phyloP scores from a whole-genome alignment of 2,888 invertebrate species.

The Brenthis ino region DNA sequence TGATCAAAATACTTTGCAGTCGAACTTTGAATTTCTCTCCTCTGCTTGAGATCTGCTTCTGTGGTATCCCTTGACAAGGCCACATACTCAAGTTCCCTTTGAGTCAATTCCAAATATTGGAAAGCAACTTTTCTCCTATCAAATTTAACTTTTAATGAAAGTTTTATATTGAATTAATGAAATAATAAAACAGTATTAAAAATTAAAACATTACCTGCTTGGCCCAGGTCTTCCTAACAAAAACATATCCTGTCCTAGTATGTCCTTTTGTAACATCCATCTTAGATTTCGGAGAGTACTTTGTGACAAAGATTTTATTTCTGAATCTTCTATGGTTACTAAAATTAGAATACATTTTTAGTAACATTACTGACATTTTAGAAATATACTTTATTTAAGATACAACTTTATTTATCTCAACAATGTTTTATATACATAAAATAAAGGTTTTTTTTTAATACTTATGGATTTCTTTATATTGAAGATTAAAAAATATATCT shows the following conservation, averaged over 20 bases:
- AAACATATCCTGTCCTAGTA: constrained; percentile 96
- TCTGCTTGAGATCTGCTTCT: constrained; percentile 97
- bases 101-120: constrained; percentile 93
- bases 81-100: constrained; percentile 95
- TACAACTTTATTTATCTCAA: neutral
- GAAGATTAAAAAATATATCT: too few relatives aligned
- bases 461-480: too few relatives aligned
- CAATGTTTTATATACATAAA: too few relatives aligned
- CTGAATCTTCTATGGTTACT: constrained; percentile 75
- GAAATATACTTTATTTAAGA: neutral
- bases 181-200: neutral
- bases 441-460: too few relatives aligned
- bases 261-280: constrained; percentile 98
- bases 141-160: neutral
- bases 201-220: constrained; percentile 62
- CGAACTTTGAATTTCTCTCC: constrained; percentile 93
- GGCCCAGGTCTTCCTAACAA: constrained; percentile 95
- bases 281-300: constrained; percentile 90
- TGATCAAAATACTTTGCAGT: constrained; percentile 97
- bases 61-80: constrained; percentile 97
- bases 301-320: constrained; percentile 84
- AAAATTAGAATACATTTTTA: constrained; percentile 38
- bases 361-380: neutral
- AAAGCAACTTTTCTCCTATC: constrained; percentile 90
- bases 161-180: neutral